Evolutionary conservation across 2,113 vertebrate genomes (phyloP), one percentile per base, ranked within the genome.

Genomic region (Poeciliopsis retropinna): DNA sequence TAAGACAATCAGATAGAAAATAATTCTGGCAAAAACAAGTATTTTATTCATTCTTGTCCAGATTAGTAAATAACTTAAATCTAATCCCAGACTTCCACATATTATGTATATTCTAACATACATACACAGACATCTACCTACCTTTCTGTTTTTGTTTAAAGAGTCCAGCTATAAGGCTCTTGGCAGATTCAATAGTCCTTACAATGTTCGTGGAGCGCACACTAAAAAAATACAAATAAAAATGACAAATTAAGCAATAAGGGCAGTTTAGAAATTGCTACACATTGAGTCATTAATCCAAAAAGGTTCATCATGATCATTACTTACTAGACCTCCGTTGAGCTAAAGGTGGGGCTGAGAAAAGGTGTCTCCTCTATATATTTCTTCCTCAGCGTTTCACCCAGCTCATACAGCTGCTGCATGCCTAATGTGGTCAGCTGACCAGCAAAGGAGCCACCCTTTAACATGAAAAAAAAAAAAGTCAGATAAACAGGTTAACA

Each of bases 361-460:
- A 98, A 97, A 31, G 51, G 0, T 84, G 93, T 74, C 17, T 95
- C 92, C 80, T 97, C 94, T 3, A 97, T 66, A 2, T 98, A 99
- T 67, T 25, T 94, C 85, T 75, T 96, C 89, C 96, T 95, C 75
- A 99, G 91, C 79, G 92, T 94, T 82, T 94, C 74, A 17, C 98
- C 97, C 68, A 99, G 89, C 63, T 96, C 92, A 39, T 96, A 99
- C 80, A 96, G 93, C 92, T 99, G 97, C 87, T 95, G 93, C 98
- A 99, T 99, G 75, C 98, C 98, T 64, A 98, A 8, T 0, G 90
- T 92, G 73, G 97, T 99, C 90, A 99, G 95, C 94, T 99, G 98
- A 78, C 98, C 98, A 0, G 96, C 94, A 74, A 89, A 81, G 5
- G 91, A 91, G 75, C 97, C 98, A 7, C 98, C 98, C 97, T 99